These are phyloP conservation scores for Standfussiana lucernea DNA, from an alignment of 2,888 invertebrate genomes.

Conservation along the genomic window DNA sequence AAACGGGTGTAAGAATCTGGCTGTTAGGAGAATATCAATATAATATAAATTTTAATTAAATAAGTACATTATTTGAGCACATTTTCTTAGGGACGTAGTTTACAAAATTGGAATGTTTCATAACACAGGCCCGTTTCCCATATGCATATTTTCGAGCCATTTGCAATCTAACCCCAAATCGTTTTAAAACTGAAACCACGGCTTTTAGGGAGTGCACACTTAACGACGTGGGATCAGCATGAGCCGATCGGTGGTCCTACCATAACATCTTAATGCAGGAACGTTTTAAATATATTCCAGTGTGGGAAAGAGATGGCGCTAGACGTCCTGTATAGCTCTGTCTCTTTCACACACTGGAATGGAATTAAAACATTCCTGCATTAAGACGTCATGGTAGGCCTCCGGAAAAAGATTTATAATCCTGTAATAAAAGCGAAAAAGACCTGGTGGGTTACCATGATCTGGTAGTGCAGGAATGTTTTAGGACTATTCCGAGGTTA, in stretches of 20 bases:
- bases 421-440: neutral
- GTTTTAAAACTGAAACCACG: conserved; percentile 4
- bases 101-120: conserved; percentile 39
- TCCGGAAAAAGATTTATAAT: too few species aligned
- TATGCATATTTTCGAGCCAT: conserved; percentile 18
- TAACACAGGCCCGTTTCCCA: conserved; percentile 1
- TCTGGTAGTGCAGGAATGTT: too few species aligned
- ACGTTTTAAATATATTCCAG: too few species aligned
- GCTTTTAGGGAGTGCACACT: neutral
- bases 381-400: too few species aligned
- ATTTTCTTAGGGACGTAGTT: conserved; percentile 28
- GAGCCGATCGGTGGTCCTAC: too few species aligned
- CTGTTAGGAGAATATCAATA: neutral
- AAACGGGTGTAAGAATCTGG: conserved; percentile 10
- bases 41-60: conserved; percentile 19
- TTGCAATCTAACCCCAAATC: conserved; percentile 19
- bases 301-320: too few species aligned
- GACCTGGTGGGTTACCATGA: too few species aligned
- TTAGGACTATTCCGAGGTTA: too few species aligned
- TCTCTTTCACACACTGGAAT: too few species aligned
- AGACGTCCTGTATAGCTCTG: too few species aligned
- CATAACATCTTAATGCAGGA: too few species aligned
- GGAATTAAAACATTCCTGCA: too few species aligned
- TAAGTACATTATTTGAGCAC: conserved; percentile 57
- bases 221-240: neutral